phyloP scores from a whole-genome alignment of 2,113 vertebrate genomes.

The Balaeniceps rex region DNA sequence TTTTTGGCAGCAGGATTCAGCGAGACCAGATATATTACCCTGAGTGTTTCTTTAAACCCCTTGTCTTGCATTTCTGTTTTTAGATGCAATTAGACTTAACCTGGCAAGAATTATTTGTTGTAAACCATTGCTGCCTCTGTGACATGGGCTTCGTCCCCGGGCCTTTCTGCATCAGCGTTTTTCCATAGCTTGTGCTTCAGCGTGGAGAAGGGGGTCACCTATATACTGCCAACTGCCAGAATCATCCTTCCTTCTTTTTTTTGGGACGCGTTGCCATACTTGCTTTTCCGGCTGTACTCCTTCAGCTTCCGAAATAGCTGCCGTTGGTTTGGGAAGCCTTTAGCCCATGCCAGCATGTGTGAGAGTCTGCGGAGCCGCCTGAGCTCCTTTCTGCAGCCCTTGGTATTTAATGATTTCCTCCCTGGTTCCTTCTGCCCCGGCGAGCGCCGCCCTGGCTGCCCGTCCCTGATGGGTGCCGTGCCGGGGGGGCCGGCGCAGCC shows the following conservation, averaged over 20 bases:
- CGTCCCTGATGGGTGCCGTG: neutral
- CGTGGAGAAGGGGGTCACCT: neutral
- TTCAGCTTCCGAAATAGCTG: neutral
- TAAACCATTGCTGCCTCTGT: neutral
- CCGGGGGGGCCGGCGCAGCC: neutral
- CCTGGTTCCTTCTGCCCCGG: neutral
- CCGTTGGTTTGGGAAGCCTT: neutral
- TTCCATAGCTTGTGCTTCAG: neutral
- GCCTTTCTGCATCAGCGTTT: neutral
- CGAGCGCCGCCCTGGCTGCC: neutral
- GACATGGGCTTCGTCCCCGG: neutral
- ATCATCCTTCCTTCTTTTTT: neutral
- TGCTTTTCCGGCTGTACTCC: neutral
- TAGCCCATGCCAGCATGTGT: neutral
- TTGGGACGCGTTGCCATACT: neutral
- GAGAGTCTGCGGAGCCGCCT: accelerated
- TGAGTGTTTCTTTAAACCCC: conserved; percentile 25
- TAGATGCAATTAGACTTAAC: conserved; percentile 57
- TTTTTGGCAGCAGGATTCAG: conserved; percentile 25
- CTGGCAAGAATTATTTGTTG: conserved; percentile 42
- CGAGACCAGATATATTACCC: conserved; percentile 1
- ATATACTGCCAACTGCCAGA: neutral
- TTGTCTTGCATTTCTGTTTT: conserved; percentile 65
- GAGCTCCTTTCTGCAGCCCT: neutral
- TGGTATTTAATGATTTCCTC: neutral